Evolutionary conservation across 2,888 invertebrate species (phyloP), one percentile per base, ranked within the genome.

Genomic region (Eledone cirrhosa): DNA sequence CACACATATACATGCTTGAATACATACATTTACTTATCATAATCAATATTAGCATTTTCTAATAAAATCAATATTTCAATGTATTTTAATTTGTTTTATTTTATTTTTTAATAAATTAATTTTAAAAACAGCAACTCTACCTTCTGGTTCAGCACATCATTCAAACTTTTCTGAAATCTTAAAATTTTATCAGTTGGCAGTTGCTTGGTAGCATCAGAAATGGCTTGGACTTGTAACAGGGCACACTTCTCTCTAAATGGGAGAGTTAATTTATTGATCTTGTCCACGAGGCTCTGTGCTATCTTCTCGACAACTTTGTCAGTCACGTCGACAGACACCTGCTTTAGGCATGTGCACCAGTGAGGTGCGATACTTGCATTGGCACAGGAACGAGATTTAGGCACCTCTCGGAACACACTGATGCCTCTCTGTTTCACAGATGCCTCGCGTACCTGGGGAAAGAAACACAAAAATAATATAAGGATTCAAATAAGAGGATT

Each of bases 291-390:
- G 83, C 93, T 93, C 0, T 91, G 87, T 0, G 94, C 85, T 47
- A 94, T 94, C 53, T 93, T 91, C 13, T 91, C 88, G 0, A 94
- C 94, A 14, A 91, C 88, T 0, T 89, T 84, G 82, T 93, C 93
- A 48, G 77, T 74, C 16, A 78, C 24, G 0, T 78, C 29, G 8
- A 87, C 41, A 19, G 80, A 77, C 33, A 81, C 80, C 53, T 81
- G 81, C 22, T 80, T 79, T 78, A 86, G 81, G 77, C 87, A 87
- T 27, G 85, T 83, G 53, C 87, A 87, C 83, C 85, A 86, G 80
- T 96, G 95, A 31, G 94, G 93, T 0, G 94, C 93, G 80, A 98
- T 95, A 1, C 92, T 94, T 0, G 97, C 97, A 81, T 92, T 92
- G 77, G 93, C 92, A 88, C 97, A 98, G 0, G 94, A 95, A 69